Base-by-base conservation (phyloP, 2,797 vertebrate genomes). In the Ptychadena robeensis region DNA sequence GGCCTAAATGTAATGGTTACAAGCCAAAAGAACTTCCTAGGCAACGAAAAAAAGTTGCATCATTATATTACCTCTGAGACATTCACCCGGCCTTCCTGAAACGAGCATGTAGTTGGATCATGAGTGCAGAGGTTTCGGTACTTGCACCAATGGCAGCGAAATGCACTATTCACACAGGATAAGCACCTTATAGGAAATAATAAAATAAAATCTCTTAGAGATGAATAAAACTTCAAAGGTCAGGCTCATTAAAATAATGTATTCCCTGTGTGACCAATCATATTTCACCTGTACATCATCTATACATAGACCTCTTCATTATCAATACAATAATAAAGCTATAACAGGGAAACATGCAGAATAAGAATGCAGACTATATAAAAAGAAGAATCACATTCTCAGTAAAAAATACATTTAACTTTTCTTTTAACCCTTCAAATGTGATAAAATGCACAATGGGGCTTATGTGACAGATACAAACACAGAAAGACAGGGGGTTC, bases 101-200 rank as follows among this genome's bases (percentile, higher is more conserved):
- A 99, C 83, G 98, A 99, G 87, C 98, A 99, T 84, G 96, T 98
- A 89, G 96, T 97, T 59, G 98, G 98, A 91, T 99, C 97, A 1
- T 99, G 98, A 34, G 98, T 99, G 82, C 98, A 99, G 83, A 98
- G 92, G 93, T 98, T 98, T 63, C 97, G 93, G 91, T 99, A 99
- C 89, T 99, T 99, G 94, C 98, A 99, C 98, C 98, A 99, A 87
- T 98, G 97, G 92, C 98, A 99, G 88, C 94, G 97, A 91, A 98
- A 99, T 72, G 96, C 96, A 31, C 98, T 99, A 90, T 96, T 98
- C 89, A 99, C 98, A 61, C 98, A 99, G 18, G 98, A 98, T 87
- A 99, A 94, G 93, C 97, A 99, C 94, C 98, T 99, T 91, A 81
- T 68, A 68, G 73, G 76, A 9, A 27, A 37, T 79, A 10, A 65